A percentile compares a stretch with the other conserved stretches of the same genome.
Conservation (phyloP, 2,113 vertebrate species). For the Pyrgilauda ruficollis region DNA sequence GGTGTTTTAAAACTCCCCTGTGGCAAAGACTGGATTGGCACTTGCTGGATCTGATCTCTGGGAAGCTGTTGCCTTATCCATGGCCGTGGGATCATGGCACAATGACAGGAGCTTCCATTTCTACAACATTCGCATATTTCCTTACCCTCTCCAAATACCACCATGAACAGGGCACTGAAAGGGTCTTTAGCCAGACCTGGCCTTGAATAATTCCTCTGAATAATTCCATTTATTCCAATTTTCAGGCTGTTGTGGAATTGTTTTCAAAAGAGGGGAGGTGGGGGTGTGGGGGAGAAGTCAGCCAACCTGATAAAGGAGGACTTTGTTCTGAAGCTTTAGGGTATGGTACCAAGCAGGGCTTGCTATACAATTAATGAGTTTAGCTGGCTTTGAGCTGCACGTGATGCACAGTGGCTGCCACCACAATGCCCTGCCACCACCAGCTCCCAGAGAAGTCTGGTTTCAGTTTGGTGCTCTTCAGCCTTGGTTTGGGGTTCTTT, state of each 20-base stretch:
- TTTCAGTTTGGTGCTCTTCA: not conserved
- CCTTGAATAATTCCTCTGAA: constrained; percentile 30
- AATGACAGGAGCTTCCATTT: not conserved
- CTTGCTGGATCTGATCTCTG: not conserved
- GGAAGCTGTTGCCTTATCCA: not conserved
- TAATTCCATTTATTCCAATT: constrained; percentile 37
- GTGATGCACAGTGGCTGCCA: constrained; percentile 9
- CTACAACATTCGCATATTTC: not conserved
- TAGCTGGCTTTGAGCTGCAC: constrained; percentile 46
- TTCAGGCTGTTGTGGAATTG: constrained; percentile 3
- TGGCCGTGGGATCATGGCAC: not conserved
- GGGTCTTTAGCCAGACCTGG: not conserved
- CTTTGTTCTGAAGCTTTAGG: constrained; percentile 61
- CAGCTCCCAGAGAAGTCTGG: not conserved
- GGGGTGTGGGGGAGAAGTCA: not conserved
- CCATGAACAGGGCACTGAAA: not conserved
- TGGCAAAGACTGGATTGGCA: not conserved
- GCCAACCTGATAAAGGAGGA: constrained; percentile 44
- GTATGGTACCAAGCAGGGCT: constrained; percentile 49
- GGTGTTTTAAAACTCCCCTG: not conserved
- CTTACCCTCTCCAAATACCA: not conserved
- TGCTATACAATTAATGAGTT: constrained; percentile 57
- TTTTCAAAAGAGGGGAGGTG: not conserved
- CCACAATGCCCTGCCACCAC: not conserved
- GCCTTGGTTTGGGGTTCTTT: not conserved